These are phyloP conservation scores for Zaprionus taronus DNA, from an alignment of 1,140 invertebrate species.

Conservation along the genomic window DNA sequence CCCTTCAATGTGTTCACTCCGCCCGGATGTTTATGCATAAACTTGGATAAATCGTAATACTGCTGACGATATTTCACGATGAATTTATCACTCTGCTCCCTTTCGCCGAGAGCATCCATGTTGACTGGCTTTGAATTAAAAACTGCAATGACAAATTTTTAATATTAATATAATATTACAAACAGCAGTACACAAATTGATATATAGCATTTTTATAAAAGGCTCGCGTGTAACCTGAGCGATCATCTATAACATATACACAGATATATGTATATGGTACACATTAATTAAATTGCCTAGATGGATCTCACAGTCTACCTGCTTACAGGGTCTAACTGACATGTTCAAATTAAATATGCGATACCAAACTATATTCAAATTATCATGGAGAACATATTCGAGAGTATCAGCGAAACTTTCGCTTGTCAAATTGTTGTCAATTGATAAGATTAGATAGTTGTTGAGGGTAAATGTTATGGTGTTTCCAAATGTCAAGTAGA, in stretches of 20 bases:
- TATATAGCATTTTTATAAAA: slow-evolving; percentile 44
- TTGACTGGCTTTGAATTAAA: slow-evolving; percentile 6
- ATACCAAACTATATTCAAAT: background rate
- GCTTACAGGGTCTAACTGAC: no score
- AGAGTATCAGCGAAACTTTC: background rate
- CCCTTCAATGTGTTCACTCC: slow-evolving; percentile 85
- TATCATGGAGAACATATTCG: background rate
- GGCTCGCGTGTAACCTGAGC: background rate
- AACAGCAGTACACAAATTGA: slow-evolving; percentile 12
- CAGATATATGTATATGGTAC: no score
- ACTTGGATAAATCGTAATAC: slow-evolving; percentile 85
- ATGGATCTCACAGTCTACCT: no score
- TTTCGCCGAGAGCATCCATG: slow-evolving; percentile 44
- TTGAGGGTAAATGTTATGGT: background rate
- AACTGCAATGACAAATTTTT: slow-evolving; percentile 42
- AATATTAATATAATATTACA: slow-evolving; percentile 1
- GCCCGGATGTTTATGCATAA: slow-evolving; percentile 87
- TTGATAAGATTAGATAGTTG: slow-evolving; percentile 2
- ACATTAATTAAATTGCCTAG: no score
- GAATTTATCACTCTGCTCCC: slow-evolving; percentile 64
- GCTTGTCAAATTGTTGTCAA: background rate
- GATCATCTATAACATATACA: background rate
- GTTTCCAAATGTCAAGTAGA: background rate
- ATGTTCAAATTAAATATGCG: background rate
- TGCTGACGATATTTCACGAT: slow-evolving; percentile 85